Base-by-base conservation (phyloP, 2,113 vertebrate species). In the Calyptommatus sinebrachiatus region DNA sequence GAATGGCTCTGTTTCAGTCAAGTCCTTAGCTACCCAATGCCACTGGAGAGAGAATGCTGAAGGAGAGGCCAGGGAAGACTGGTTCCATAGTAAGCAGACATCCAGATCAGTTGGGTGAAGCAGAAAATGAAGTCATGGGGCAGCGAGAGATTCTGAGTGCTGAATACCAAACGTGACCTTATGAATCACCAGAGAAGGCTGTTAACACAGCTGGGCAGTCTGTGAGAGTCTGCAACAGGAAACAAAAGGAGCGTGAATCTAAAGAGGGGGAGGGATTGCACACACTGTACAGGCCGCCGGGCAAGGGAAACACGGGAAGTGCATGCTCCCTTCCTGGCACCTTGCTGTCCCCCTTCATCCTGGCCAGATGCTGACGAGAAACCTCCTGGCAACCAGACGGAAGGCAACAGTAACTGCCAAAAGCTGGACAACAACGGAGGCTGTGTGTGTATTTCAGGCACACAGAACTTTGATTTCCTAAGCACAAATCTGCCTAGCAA, bases 351-450 rank as follows among this genome's bases (percentile, higher is more conserved):
- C 50, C 48, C 61, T 60, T 62, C 85, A 81, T 82, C 84, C 78
- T 82, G 78, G 67, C 81, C 60, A 77, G 75, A 77, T 77, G 75
- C 75, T 77, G 73, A 76, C 67, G 26, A 82, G 76, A 63, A 81
- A 83, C 79, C 70, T 86, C 68, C 72, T 71, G 77, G 77, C 60
- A 83, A 63, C 77, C 31, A 12, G 65, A 62, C 74, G 29, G 71
- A 81, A 81, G 79, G 61, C 72, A 24, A 65, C 79, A 22, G 65
- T 35, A 1, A 46, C 48, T 69, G 72, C 79, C 65, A 69, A 75
- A 72, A 81, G 35, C 31, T 8, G 35, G 79, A 75, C 45, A 72
- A 26, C 35, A 68, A 75, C 72, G 75, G 5, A 35, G 66, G 31
- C 77, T 45, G 67, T 45, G 22, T n/a, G 16, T 18, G 18, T 2